Evolutionary conservation across 2,888 invertebrate genomes (phyloP), one percentile per base, ranked within the genome.

Genomic region (Linnaemya vulpina): DNA sequence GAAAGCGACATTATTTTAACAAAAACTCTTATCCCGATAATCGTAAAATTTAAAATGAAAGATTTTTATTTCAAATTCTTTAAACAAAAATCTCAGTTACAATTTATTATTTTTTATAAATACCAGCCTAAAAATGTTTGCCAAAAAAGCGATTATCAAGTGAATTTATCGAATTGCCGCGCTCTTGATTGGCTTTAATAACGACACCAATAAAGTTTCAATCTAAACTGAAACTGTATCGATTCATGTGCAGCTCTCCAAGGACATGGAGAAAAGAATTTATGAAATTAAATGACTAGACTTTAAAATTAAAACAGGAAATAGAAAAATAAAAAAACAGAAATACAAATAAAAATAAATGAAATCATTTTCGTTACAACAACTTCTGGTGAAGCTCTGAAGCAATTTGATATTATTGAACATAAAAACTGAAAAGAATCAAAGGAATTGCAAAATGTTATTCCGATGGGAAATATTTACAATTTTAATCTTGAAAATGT

Each of bases 281-380:
- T 20, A 51, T 43, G 8, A 76, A 76, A 46, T 76, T 46, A 20
- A 65, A 58, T 46, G 76, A 67, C 76, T 67, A 67, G 75, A 76
- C 75, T 46, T 40, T 4, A 15, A 60, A 68, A 30, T 46, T 20
- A 46, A 55, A 53, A 22, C 13, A 20, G 8, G 0, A 20, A 40
- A 40, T 4, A 25, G 10, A 60, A 58, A 38, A 35, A 20, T 0
- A 49, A 17, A n/a, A n/a, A n/a, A 35, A 25, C 10, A 38, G 30
- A 51, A 49, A 49, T 60, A 20, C 11, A 30, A 43, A 4, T 20
- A 73, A 60, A n/a, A n/a, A n/a, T n/a, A n/a, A 70, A 51, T 30
- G 1, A 25, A 58, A 53, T 1, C 43, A 53, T 15, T 55, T 63
- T 25, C 63, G 46, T 76, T 67, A 35, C 11, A 38, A 13, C 30